Base-by-base conservation (phyloP, 23 tunicate genomes). In the Ascidia mentula region DNA sequence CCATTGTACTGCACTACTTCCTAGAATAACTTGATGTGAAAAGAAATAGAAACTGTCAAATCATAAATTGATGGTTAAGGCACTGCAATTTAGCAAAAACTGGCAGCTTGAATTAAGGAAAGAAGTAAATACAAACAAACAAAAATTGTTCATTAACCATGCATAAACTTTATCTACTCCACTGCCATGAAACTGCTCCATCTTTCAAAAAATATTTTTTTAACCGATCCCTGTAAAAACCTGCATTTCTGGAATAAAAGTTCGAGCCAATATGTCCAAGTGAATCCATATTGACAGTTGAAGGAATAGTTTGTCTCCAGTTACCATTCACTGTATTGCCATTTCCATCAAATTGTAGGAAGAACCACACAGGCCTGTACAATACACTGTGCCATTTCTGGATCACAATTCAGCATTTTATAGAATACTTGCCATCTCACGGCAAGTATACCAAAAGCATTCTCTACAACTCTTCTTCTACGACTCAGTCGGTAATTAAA, bases 381-480 rank as follows among this genome's bases (percentile, higher is more conserved):
- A 65, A 78, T 69, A 31, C 36, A 17, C 22, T 69, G 15, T 3
- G 82, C 83, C 77, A 60, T 65, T 38, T 85, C 77, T 7, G 77
- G 77, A 6, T 78, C 76, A 31, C 75, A 53, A 60, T 53, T 79
- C 30, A 85, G 38, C 36, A 69, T 33, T 34, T 45, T 34, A 26
- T 69, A 71, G 59, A 80, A 69, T 37, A 79, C 40, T 40, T 79
- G 90, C 53, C 77, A 86, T n/a, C 79, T 4, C 32, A 28, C 82
- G 40, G 89, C 82, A 31, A 87, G 72, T 15, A 87, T 74, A 20
- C 91, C 91, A 80, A 87, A 87, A 24, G 85, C 80, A 80, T 87
- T 87, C 39, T 87, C 81, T 5, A 86, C 65, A 38, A 85, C 73
- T 74, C 85, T 73, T 32, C 85, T 82, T 26, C 84, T 85, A 9